Evolutionary conservation across 2,888 invertebrate genomes (phyloP), one percentile per base, ranked within the genome.

Genomic region (Nipponacmea schrenckii): DNA sequence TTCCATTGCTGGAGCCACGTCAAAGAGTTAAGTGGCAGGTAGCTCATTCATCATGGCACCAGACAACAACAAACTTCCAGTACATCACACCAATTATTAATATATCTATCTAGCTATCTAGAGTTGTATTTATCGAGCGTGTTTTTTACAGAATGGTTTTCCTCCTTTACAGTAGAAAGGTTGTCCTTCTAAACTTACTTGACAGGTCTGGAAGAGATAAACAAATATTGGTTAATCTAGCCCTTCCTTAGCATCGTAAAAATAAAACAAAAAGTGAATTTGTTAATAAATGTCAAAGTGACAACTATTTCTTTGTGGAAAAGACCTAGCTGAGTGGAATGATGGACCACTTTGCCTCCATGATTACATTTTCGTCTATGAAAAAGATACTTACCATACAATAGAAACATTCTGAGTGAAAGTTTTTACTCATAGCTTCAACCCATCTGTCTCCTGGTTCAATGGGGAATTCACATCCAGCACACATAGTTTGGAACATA

Each of bases 361-460:
- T 31, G 31, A 31, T 31, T 39, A 39, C 1, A 39, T 39, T 39
- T 39, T 10, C 10, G 4, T 39, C 8, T 39, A 39, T 8, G 39
- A 39, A 39, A 39, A 26, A 45, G 14, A 67, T 64, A 83, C 88
- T 82, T 77, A 88, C 88, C 50, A 97, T 95, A 93, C 99, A 99
- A 91, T 96, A 97, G 93, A 99, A 99, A 92, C 99, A 99, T 92
- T 98, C 97, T 90, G 97, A 97, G 92, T 99, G 99, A 91, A 97
- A 99, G 91, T 97, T 98, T 91, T 96, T 95, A 91, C 93, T 96
- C 89, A 99, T 92, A 86, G 99, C 99, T 92, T 99, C 99, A 82
- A 99, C 97, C 98, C 98, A 99, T 91, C 97, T 94, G 91, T 99
- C 99, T 84, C 98, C 98, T 82, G 98, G 98, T 91, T 98, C 98